Evolutionary conservation across 2,888 invertebrate species (phyloP).

Genomic region (Dromius quadrimaculatus): DNA sequence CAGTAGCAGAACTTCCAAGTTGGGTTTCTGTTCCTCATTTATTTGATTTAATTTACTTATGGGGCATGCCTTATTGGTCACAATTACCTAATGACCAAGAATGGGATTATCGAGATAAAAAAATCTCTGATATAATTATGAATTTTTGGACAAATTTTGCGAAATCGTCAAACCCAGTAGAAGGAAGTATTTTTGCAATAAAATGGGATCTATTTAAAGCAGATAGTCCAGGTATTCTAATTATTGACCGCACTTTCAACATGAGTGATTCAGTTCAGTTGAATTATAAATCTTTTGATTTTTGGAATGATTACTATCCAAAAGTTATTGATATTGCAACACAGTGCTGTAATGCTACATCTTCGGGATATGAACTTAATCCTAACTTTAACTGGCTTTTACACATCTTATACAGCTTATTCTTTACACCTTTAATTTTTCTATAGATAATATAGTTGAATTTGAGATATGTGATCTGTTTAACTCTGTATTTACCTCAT

Average conservation of each 20-base stretch:
- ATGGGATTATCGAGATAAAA: conserved; percentile 84
- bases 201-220: conserved; percentile 80
- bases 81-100: conserved; percentile 71
- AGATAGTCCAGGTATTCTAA: conserved; percentile 77
- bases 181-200: conserved; percentile 75
- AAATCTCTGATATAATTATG: conserved; percentile 84
- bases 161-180: conserved; percentile 78
- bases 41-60: conserved; percentile 84
- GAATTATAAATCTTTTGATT: conserved; percentile 82
- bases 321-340: conserved; percentile 79
- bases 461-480: conserved; percentile 1
- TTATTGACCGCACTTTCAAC: conserved; percentile 82
- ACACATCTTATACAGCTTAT: conserved; percentile 26
- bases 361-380: conserved; percentile 5
- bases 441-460: conserved; percentile 24
- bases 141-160: conserved; percentile 84
- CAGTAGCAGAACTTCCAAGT: conserved; percentile 76
- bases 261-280: conserved; percentile 78
- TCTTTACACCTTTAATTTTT: conserved; percentile 3
- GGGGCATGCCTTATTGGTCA: conserved; percentile 83
- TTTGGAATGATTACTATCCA: conserved; percentile 89
- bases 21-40: conserved; percentile 87
- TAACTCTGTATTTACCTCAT: conserved; percentile 14
- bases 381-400: conserved; percentile 21
- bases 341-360: conserved; percentile 78